A percentile compares a stretch with the other conserved stretches of the same genome.
phyloP scores from a whole-genome alignment of 2,797 vertebrate genomes.

The Eleutherodactylus coqui region DNA sequence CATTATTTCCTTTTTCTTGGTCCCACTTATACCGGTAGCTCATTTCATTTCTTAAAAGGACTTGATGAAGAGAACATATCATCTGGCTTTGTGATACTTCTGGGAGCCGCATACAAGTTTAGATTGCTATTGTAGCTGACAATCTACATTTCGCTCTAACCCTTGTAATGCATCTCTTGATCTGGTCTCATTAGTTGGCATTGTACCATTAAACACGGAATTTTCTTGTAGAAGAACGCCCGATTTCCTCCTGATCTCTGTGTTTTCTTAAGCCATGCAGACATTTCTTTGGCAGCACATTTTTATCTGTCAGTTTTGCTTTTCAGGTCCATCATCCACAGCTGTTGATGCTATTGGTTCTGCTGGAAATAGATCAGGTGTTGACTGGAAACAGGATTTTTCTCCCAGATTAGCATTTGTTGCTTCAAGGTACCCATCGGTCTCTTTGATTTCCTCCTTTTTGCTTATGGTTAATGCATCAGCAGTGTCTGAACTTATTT shows the following conservation, averaged over 20 bases:
- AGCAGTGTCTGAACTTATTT: conserved; percentile 64
- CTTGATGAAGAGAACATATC: conserved; percentile 44
- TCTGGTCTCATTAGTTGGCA: conserved; percentile 36
- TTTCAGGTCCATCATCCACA: conserved; percentile 60
- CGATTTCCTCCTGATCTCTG: conserved; percentile 46
- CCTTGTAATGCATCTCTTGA: not conserved
- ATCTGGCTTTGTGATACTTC: conserved; percentile 36
- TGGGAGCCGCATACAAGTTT: conserved; percentile 18
- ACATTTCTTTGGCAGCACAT: conserved; percentile 61
- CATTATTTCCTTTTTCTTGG: not conserved
- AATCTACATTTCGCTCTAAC: conserved; percentile 36
- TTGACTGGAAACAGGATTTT: conserved; percentile 60
- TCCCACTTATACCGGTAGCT: conserved; percentile 1
- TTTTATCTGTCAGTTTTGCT: conserved; percentile 67
- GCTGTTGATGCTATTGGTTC: conserved; percentile 58
- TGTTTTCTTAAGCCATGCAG: conserved; percentile 63
- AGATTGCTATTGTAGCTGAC: conserved; percentile 52
- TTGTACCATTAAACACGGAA: not conserved
- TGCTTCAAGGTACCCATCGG: conserved; percentile 63
- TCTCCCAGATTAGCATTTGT: conserved; percentile 50
- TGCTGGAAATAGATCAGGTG: conserved; percentile 67
- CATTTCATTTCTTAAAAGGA: conserved; percentile 17
- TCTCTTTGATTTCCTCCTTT: conserved; percentile 50
- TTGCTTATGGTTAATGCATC: conserved; percentile 51
- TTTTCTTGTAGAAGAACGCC: not conserved